Conservation (phyloP, 2,797 vertebrate species). For the Phrynocephalus vlangalii region DNA sequence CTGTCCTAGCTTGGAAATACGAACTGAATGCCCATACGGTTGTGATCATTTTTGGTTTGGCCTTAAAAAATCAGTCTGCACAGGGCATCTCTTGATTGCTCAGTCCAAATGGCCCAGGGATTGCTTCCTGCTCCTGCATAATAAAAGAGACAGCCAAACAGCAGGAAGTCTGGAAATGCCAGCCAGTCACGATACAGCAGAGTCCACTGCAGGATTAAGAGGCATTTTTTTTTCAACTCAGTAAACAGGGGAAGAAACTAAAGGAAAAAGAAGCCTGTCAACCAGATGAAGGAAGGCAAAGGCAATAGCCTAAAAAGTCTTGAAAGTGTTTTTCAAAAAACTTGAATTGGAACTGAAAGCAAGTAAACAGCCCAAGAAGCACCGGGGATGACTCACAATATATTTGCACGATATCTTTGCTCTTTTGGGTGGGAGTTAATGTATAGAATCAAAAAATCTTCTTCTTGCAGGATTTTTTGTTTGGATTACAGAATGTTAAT, state of each 20-base stretch:
- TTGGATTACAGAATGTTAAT: conserved; percentile 60
- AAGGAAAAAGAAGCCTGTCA: background rate
- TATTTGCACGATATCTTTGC: conserved; percentile 41
- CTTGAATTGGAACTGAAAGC: conserved; percentile 29
- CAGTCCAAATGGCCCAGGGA: background rate
- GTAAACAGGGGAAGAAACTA: background rate
- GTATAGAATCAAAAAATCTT: conserved; percentile 52
- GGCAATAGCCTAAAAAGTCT: conserved; percentile 1
- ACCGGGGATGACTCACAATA: background rate
- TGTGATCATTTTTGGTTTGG: conserved; percentile 29
- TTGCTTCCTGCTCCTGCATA: conserved; percentile 15
- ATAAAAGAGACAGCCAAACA: conserved; percentile 20
- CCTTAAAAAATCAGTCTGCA: conserved; percentile 38
- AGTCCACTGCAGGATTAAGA: conserved; percentile 28
- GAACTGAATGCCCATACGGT: conserved; percentile 21
- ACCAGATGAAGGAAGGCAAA: conserved; percentile 11
- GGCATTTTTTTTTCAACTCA: background rate
- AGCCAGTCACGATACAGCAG: background rate
- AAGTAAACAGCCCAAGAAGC: conserved; percentile 3
- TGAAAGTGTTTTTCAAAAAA: conserved; percentile 24
- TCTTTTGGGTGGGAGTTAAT: conserved; percentile 47
- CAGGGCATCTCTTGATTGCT: conserved; percentile 17
- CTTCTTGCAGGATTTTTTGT: conserved; percentile 60
- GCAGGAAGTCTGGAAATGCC: conserved; percentile 4
- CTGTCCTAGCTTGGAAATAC: background rate